A percentile compares a stretch with the other conserved stretches of the same genome.
Evolutionary conservation across 2,113 vertebrate genomes (phyloP).

Genomic region (Phoenicopterus ruber): DNA sequence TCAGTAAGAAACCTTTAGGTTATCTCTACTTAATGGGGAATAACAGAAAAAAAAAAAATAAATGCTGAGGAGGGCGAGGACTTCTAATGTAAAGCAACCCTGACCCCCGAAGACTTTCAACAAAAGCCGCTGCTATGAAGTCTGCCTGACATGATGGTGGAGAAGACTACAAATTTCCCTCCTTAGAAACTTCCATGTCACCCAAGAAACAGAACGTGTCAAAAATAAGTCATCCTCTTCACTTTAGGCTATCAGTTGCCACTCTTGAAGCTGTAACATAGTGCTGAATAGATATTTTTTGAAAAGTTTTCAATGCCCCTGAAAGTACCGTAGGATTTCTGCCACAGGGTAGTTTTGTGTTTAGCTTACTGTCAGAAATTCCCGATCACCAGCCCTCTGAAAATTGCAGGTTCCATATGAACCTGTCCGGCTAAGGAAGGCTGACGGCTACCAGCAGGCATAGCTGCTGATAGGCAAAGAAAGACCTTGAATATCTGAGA

Average conservation of each 20-base stretch:
- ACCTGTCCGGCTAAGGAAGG: neutral
- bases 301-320: neutral
- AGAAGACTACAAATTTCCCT: neutral
- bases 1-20: neutral
- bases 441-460: neutral
- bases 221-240: neutral
- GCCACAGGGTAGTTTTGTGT: neutral
- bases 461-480: neutral
- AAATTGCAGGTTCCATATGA: neutral
- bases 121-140: neutral
- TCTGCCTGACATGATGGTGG: neutral
- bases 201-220: neutral
- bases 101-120: neutral
- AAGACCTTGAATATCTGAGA: neutral
- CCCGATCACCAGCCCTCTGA: neutral
- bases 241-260: neutral
- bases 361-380: neutral
- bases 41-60: neutral
- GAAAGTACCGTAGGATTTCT: neutral
- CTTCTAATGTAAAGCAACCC: neutral
- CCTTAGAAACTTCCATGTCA: neutral
- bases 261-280: neutral
- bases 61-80: neutral
- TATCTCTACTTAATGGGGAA: neutral
- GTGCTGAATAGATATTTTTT: neutral